Evolutionary conservation across 2,113 vertebrate genomes (phyloP).

Genomic region (Bos javanicus): DNA sequence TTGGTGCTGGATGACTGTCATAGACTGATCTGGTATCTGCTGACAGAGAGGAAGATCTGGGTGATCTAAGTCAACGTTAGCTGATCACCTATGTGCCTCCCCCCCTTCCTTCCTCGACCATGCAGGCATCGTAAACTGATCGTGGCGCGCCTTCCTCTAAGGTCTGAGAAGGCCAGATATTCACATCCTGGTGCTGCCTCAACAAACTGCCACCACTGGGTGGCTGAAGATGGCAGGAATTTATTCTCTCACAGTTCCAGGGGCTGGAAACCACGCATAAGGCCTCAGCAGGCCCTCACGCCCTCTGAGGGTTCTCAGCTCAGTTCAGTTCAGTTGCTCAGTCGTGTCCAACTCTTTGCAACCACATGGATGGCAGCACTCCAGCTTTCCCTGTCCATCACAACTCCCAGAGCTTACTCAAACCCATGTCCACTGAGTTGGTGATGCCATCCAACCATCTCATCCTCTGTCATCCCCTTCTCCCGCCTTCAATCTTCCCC

Average conservation of each 20-base stretch:
- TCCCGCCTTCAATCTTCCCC: neutral
- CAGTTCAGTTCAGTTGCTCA: neutral
- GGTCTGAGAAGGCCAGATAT: neutral
- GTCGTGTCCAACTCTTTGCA: neutral
- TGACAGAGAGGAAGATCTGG: neutral
- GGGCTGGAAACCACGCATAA: neutral
- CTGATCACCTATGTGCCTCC: fast-evolving
- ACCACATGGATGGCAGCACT: fast-evolving
- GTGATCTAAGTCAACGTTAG: neutral
- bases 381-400: neutral
- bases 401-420: neutral
- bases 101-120: fast-evolving
- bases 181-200: neutral
- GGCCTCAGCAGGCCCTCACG: neutral
- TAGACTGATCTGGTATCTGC: neutral
- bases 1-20: neutral
- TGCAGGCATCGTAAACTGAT: fast-evolving
- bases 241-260: neutral
- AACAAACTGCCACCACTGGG: neutral
- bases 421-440: neutral
- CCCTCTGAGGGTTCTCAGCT: neutral
- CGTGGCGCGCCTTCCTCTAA: fast-evolving
- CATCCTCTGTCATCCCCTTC: neutral
- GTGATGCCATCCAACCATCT: neutral
- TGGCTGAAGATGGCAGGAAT: neutral